Conservation (phyloP, 2,113 vertebrate species). For the Festucalex cinctus region DNA sequence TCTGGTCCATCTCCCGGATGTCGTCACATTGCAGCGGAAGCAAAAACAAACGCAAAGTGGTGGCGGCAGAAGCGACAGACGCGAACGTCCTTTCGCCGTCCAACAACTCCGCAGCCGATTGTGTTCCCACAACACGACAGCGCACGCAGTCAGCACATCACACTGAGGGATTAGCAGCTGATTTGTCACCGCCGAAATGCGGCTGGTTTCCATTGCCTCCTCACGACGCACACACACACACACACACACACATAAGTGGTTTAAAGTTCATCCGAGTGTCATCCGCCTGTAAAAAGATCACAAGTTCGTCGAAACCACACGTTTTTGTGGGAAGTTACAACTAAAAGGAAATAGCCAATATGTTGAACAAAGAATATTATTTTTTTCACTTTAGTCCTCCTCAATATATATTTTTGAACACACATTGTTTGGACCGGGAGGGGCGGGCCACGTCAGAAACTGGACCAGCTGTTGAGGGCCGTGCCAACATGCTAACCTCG, state of each 20-base stretch:
- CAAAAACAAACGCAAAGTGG: background rate
- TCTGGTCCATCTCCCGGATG: background rate
- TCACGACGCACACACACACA: background rate
- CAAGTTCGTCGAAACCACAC: background rate
- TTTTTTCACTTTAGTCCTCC: too few species aligned
- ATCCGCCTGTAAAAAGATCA: background rate
- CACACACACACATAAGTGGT: background rate
- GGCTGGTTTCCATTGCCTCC: conserved; percentile 3
- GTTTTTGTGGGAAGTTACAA: background rate
- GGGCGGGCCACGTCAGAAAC: too few species aligned
- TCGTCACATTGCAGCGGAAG: background rate
- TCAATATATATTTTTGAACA: too few species aligned
- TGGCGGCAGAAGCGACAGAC: background rate
- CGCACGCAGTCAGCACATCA: too few species aligned
- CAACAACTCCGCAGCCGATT: too few species aligned
- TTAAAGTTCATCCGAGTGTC: conserved; percentile 3
- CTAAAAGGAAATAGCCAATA: background rate
- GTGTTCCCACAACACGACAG: background rate
- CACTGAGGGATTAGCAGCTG: conserved; percentile 1
- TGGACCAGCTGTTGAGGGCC: too few species aligned
- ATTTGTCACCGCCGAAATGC: background rate
- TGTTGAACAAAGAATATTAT: too few species aligned
- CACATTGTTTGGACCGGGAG: too few species aligned
- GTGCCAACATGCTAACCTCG: too few species aligned
- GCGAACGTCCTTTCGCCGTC: too few species aligned